Evolutionary conservation across 2,797 vertebrate species (phyloP).

Genomic region (Crossoptilon crossoptilon): DNA sequence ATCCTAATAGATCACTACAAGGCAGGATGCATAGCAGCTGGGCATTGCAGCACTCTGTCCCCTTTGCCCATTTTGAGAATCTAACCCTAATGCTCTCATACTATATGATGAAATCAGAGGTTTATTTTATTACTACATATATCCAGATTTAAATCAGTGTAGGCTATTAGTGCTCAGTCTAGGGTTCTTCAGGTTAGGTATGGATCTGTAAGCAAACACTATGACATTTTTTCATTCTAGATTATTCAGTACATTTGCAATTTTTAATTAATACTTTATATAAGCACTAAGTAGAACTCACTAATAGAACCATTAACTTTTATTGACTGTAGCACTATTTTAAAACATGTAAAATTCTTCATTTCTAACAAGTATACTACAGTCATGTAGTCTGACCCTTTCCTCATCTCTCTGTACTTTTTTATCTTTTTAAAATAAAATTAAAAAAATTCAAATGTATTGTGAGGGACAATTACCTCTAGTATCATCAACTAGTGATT

Average conservation of each 20-base stretch:
- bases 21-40: neutral
- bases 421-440: neutral
- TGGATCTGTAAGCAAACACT: neutral
- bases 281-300: neutral
- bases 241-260: neutral
- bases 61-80: neutral
- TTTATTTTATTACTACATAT: neutral
- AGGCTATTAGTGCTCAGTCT: neutral
- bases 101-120: neutral
- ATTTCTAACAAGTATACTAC: neutral
- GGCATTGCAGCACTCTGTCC: accelerated
- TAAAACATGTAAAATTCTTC: neutral
- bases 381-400: neutral
- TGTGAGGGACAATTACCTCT: neutral
- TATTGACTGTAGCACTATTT: neutral
- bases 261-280: neutral
- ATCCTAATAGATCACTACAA: accelerated
- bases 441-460: neutral
- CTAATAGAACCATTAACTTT: neutral
- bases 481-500: neutral
- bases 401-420: neutral
- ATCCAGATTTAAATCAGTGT: neutral
- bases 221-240: neutral
- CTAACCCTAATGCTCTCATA: neutral
- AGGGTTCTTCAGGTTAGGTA: neutral